Conservation (phyloP, 1,140 invertebrate species). For the Hypothenemus hampei region DNA sequence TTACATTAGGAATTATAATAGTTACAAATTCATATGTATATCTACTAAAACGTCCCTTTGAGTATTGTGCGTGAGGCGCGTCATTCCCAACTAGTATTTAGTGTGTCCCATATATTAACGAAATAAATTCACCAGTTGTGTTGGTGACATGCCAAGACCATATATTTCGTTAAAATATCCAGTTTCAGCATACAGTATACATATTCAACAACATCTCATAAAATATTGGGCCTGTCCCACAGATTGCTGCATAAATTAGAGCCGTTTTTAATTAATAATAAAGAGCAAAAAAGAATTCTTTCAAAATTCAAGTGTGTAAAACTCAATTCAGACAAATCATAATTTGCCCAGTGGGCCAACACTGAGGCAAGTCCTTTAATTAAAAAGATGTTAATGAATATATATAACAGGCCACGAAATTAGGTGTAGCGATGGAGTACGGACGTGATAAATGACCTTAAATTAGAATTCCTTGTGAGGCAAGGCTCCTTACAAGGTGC, state of each 20-base stretch:
- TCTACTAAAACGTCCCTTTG: no score
- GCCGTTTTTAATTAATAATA: no score
- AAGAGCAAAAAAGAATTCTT: no score
- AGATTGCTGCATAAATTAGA: no score
- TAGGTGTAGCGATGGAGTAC: conserved; percentile 21
- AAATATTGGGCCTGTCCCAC: no score
- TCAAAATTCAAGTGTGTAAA: no score
- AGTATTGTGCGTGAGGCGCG: conserved; percentile 4
- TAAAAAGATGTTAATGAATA: conserved; percentile 28
- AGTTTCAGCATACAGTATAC: background rate
- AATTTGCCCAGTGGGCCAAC: no score
- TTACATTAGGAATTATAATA: no score
- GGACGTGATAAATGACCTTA: conserved; percentile 26
- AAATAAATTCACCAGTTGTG: conserved; percentile 4
- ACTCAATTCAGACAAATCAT: no score
- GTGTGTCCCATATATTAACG: conserved; percentile 10
- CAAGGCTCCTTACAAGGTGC: conserved; percentile 26
- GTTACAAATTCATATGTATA: no score
- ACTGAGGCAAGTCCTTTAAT: conserved; percentile 22
- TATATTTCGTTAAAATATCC: conserved; percentile 5
- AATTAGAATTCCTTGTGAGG: conserved; percentile 28
- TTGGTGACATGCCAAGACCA: conserved; percentile 4
- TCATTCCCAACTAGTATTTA: conserved; percentile 4
- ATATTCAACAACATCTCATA: background rate
- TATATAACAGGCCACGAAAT: conserved; percentile 25